Percentiles rank a stretch among this genome's conserved stretches.
These are phyloP conservation scores for Thryonomys swinderianus DNA, from an alignment of 2,113 vertebrate species.

Conservation along the genomic window DNA sequence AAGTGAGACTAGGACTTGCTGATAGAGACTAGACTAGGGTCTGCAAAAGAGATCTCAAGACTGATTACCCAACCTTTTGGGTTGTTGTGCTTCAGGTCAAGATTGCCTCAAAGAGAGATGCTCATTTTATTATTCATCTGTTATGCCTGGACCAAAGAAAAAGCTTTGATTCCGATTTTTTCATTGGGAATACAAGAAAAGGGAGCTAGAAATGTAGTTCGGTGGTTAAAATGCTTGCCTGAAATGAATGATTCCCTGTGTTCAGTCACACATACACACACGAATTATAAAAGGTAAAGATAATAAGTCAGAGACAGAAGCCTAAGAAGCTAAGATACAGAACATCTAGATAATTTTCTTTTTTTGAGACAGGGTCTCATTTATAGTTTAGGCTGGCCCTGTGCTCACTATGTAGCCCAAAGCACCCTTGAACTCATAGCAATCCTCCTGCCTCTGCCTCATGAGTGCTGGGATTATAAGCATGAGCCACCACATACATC, in stretches of 20 bases:
- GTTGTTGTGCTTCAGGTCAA: not conserved
- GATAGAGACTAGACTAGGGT: not conserved
- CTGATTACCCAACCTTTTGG: not conserved
- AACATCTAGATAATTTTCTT: not conserved
- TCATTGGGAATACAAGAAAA: conserved; percentile 15
- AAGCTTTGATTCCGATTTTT: not conserved
- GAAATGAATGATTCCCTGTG: not conserved
- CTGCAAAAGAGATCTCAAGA: not conserved
- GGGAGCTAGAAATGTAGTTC: not conserved
- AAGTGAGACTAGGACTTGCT: not conserved
- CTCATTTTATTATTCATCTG: not conserved
- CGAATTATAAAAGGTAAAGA: not conserved
- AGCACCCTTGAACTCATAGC: too few species aligned
- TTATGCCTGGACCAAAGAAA: not conserved
- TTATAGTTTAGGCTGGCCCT: too few species aligned
- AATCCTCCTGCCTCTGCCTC: too few species aligned
- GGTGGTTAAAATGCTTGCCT: not conserved
- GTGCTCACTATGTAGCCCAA: too few species aligned
- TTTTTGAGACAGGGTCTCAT: too few species aligned
- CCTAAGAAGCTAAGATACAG: not conserved
- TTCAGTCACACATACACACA: not conserved
- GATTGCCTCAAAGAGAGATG: conserved; percentile 61
- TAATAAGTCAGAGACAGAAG: conserved; percentile 4
- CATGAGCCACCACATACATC: too few species aligned
- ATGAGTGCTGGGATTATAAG: too few species aligned